phyloP scores from a whole-genome alignment of 2,113 vertebrate species.

The Seriola rivoliana region DNA sequence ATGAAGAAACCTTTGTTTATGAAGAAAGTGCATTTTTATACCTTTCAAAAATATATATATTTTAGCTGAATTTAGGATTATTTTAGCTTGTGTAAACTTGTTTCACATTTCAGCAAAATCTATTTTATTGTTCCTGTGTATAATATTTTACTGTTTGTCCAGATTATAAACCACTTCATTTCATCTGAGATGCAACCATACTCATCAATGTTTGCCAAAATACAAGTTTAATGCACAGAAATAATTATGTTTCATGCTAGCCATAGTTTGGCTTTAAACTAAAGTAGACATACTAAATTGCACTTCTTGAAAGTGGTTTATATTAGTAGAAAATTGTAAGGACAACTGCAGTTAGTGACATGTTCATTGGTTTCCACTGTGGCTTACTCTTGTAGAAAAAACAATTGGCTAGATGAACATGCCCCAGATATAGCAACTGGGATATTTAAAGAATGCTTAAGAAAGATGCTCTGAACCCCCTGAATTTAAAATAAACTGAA shows the following conservation, averaged over 20 bases:
- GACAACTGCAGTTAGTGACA: background rate
- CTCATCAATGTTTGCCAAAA: too few species aligned
- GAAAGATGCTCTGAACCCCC: background rate
- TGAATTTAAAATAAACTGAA: conserved; percentile 15
- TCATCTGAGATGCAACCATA: background rate
- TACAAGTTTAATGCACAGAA: background rate
- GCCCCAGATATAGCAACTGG: too few species aligned
- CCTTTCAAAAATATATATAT: background rate
- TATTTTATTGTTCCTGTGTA: conserved; percentile 20
- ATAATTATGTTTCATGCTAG: background rate
- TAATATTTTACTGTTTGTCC: conserved; percentile 12
- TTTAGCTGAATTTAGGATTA: conserved; percentile 11
- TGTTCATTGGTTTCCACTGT: too few species aligned
- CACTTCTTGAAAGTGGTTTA: background rate
- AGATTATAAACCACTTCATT: conserved; percentile 11
- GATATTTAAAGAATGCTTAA: background rate
- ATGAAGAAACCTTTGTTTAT: conserved; percentile 34
- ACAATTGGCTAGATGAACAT: too few species aligned
- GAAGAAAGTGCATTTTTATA: conserved; percentile 26
- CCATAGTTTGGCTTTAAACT: background rate
- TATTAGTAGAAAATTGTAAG: background rate
- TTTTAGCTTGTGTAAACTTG: conserved; percentile 15
- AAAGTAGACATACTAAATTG: background rate
- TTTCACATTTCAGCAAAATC: conserved; percentile 1
- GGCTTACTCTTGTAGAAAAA: too few species aligned